A percentile compares a stretch with the other conserved stretches of the same genome.
Conservation (phyloP, 2,797 vertebrate species). For the Oryzias dopingdopingensis region DNA sequence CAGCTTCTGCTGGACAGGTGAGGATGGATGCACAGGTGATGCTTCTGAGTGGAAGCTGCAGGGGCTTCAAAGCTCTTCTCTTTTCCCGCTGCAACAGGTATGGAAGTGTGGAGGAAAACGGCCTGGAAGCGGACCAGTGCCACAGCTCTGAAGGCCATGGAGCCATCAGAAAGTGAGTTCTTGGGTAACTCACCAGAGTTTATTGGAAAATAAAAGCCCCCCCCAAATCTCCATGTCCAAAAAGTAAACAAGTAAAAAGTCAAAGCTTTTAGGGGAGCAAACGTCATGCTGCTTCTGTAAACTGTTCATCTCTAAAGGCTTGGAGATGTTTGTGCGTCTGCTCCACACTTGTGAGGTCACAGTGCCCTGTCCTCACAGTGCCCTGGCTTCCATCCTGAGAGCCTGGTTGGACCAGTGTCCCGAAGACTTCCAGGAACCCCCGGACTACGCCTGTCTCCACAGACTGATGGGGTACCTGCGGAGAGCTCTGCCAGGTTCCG, state of each 20-base stretch:
- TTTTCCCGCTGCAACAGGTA: slow-evolving; percentile 61
- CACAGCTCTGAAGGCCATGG: slow-evolving; percentile 63
- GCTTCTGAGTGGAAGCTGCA: rapidly evolving
- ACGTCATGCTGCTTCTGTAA: no score
- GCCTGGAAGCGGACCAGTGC: slow-evolving; percentile 32
- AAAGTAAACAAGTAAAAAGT: no score
- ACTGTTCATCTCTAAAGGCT: no score
- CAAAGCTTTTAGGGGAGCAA: no score
- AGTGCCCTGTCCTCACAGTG: slow-evolving; percentile 65
- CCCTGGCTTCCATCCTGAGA: slow-evolving; percentile 86
- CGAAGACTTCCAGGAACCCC: slow-evolving; percentile 91
- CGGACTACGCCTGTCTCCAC: slow-evolving; percentile 82
- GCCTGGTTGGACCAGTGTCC: slow-evolving; percentile 94
- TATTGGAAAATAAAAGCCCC: no score
- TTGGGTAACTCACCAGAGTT: no score
- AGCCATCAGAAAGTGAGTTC: slow-evolving; percentile 78
- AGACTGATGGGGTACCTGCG: slow-evolving; percentile 85
- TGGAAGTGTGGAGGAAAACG: slow-evolving; percentile 67
- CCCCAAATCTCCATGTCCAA: no score
- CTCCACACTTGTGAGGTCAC: no score
- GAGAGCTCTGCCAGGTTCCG: slow-evolving; percentile 83
- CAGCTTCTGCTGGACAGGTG: slow-evolving; percentile 89
- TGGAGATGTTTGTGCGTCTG: no score
- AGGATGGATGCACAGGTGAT: background rate
- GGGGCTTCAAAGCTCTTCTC: background rate